Conservation (phyloP, 2,113 vertebrate genomes). For the Otocyon megalotis region DNA sequence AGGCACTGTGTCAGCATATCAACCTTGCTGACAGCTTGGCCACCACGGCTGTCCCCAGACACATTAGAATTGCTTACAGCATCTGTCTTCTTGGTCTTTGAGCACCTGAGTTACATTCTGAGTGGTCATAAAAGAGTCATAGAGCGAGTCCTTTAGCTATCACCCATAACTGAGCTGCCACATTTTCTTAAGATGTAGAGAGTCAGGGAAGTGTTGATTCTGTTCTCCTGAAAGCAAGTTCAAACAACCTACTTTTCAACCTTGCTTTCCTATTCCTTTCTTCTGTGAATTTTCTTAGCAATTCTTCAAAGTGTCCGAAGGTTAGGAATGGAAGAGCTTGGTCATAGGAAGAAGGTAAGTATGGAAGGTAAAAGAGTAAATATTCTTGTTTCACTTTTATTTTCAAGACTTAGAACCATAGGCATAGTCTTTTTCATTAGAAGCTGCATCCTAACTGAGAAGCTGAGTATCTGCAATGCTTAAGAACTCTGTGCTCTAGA, state of each 20-base stretch:
- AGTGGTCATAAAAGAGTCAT: conserved; percentile 6
- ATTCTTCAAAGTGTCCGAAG: not conserved
- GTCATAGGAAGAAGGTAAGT: not conserved
- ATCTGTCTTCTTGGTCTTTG: conserved; percentile 58
- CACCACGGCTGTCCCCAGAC: not conserved
- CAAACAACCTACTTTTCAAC: not conserved
- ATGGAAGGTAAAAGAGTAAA: not conserved
- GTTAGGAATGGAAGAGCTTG: not conserved
- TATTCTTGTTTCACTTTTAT: conserved; percentile 36
- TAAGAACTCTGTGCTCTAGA: not conserved
- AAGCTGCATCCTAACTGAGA: not conserved
- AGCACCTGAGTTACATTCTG: conserved; percentile 48
- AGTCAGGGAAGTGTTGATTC: not conserved
- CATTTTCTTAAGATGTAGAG: conserved; percentile 26
- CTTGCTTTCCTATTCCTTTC: not conserved
- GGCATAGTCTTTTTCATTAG: not conserved
- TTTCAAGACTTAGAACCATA: not conserved
- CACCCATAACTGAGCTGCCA: conserved; percentile 28
- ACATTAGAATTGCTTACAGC: not conserved
- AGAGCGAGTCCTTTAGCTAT: not conserved
- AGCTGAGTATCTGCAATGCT: not conserved
- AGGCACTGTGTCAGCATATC: not conserved
- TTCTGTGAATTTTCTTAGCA: not conserved
- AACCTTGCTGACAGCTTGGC: conserved; percentile 3
- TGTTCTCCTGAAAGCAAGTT: not conserved